Percentiles rank a stretch among this genome's conserved stretches.
Conservation (phyloP, 2,113 vertebrate genomes). For the Tichodroma muraria region DNA sequence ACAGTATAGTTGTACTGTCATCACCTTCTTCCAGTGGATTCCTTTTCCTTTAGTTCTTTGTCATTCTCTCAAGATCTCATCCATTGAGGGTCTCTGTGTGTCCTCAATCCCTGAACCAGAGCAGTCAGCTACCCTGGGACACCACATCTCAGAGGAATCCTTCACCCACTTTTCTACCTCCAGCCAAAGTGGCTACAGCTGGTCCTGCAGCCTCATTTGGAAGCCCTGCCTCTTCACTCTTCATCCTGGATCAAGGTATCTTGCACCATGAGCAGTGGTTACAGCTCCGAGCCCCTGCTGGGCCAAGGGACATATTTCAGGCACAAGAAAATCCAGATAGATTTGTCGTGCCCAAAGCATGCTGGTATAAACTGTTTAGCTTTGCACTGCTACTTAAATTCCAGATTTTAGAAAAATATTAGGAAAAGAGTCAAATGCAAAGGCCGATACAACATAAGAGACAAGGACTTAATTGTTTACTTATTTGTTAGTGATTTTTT, state of each 20-base stretch:
- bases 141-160: background rate
- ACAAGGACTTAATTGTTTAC: background rate
- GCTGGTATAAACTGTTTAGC: rapidly evolving
- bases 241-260: background rate
- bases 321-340: background rate
- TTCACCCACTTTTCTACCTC: background rate
- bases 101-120: background rate
- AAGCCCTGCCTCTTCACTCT: background rate
- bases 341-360: background rate
- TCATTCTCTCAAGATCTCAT: background rate
- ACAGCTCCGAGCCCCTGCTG: background rate
- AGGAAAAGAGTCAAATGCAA: background rate
- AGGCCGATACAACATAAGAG: background rate
- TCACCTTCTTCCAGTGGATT: background rate
- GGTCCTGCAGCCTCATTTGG: rapidly evolving
- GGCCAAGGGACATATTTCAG: background rate
- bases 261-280: background rate
- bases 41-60: background rate
- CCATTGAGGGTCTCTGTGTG: background rate
- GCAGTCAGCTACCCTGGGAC: background rate
- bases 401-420: background rate
- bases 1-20: background rate
- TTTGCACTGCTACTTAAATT: background rate
- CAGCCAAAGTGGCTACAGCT: background rate
- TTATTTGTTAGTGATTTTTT: background rate